A percentile compares a stretch with the other conserved stretches of the same genome.
These are phyloP conservation scores for Coracias cyanogaster DNA, from an alignment of 2,797 vertebrate genomes.

Conservation along the genomic window DNA sequence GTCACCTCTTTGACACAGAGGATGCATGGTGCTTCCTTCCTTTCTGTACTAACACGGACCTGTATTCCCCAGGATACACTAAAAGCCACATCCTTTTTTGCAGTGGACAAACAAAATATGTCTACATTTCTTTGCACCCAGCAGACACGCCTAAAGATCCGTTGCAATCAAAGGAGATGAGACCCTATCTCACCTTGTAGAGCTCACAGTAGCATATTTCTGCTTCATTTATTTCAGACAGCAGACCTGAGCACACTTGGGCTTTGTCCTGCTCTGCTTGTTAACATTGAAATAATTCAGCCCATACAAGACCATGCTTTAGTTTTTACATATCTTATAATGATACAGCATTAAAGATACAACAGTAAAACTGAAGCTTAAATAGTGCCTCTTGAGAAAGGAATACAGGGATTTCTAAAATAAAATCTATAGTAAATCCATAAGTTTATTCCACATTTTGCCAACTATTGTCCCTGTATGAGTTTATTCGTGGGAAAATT, in stretches of 20 bases:
- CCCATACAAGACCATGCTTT: neutral
- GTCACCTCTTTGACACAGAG: neutral
- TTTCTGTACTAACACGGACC: neutral
- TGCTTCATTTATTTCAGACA: neutral
- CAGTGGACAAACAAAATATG: neutral
- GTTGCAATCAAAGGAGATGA: accelerated
- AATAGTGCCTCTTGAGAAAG: neutral
- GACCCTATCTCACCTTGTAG: neutral
- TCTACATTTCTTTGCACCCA: neutral
- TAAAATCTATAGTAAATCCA: neutral
- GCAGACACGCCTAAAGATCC: neutral
- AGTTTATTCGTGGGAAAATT: no score
- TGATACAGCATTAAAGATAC: neutral
- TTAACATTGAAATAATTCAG: neutral
- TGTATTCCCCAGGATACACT: neutral
- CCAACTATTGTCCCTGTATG: neutral
- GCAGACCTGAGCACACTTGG: neutral
- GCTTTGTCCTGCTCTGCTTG: neutral
- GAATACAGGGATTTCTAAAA: neutral
- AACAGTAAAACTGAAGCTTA: neutral
- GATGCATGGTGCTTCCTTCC: neutral
- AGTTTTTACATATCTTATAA: neutral
- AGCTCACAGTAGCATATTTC: neutral
- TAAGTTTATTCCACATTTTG: neutral
- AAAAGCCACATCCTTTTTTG: neutral